These are phyloP conservation scores for Tokudaia muenninki DNA, from an alignment of 2,797 vertebrate genomes.

Conservation along the genomic window DNA sequence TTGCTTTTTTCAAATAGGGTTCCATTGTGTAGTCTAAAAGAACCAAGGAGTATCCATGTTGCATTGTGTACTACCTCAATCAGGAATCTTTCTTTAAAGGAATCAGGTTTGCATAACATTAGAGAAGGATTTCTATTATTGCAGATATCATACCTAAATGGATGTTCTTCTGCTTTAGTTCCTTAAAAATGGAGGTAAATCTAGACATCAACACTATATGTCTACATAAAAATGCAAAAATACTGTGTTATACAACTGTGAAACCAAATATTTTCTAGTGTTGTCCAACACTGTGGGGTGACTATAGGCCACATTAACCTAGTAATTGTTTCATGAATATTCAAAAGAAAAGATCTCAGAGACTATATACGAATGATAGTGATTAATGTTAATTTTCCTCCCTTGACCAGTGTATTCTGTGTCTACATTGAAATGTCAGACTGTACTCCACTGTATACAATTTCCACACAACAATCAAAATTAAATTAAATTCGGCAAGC, in stretches of 20 bases:
- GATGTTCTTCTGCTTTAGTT: not conserved
- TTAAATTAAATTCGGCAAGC: not conserved
- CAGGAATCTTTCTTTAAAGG: not conserved
- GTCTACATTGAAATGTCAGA: not conserved
- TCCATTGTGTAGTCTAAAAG: not conserved
- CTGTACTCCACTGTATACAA: not conserved
- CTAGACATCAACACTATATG: not conserved
- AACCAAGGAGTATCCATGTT: not conserved
- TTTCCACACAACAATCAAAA: not conserved
- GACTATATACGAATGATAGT: not conserved
- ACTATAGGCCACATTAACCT: not conserved
- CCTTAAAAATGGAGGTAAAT: not conserved
- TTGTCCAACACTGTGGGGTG: not conserved
- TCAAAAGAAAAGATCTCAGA: not conserved
- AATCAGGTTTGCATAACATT: not conserved
- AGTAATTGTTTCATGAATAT: not conserved
- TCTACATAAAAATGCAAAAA: not conserved
- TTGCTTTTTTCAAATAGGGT: not conserved
- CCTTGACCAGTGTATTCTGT: not conserved
- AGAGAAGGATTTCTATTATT: not conserved
- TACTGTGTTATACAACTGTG: not conserved
- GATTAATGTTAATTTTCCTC: not conserved
- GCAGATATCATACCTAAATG: not conserved
- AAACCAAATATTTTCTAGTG: not conserved
- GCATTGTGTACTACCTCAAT: not conserved